These are phyloP conservation scores for Mirounga angustirostris DNA, from an alignment of 2,113 vertebrate genomes.

Conservation along the genomic window DNA sequence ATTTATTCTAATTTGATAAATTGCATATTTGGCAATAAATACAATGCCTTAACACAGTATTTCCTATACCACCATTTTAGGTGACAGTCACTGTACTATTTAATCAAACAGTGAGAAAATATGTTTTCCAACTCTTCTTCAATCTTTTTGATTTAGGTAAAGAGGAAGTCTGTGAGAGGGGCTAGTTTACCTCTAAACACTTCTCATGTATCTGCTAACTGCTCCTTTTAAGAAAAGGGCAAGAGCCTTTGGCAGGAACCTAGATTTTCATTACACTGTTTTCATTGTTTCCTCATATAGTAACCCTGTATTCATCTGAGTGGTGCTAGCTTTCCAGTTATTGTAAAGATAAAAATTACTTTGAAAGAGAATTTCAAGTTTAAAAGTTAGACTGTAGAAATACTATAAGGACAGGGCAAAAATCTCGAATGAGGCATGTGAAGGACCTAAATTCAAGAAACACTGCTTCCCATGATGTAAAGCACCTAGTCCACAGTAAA, in stretches of 20 bases:
- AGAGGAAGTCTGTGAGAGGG: neutral
- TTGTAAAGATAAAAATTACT: constrained; percentile 18
- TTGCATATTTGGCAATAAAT: neutral
- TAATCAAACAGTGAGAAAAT: neutral
- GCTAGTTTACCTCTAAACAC: neutral
- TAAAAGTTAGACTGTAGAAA: neutral
- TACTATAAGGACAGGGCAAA: neutral
- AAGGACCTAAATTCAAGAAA: neutral
- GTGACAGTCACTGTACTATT: neutral
- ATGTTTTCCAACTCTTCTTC: neutral
- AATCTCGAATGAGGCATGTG: neutral
- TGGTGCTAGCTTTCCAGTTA: constrained; percentile 22
- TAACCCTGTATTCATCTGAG: constrained; percentile 14
- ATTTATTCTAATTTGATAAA: neutral
- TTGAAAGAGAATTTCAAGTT: neutral
- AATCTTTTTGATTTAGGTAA: neutral
- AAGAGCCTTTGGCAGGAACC: constrained; percentile 16
- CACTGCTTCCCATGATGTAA: neutral
- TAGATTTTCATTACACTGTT: neutral
- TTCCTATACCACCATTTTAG: neutral
- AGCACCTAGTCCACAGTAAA: neutral
- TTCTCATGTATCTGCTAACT: neutral
- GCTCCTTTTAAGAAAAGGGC: neutral
- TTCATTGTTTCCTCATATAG: neutral
- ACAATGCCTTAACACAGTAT: constrained; percentile 4